Base-by-base conservation (phyloP, 2,113 vertebrate species). In the Strix aluco region DNA sequence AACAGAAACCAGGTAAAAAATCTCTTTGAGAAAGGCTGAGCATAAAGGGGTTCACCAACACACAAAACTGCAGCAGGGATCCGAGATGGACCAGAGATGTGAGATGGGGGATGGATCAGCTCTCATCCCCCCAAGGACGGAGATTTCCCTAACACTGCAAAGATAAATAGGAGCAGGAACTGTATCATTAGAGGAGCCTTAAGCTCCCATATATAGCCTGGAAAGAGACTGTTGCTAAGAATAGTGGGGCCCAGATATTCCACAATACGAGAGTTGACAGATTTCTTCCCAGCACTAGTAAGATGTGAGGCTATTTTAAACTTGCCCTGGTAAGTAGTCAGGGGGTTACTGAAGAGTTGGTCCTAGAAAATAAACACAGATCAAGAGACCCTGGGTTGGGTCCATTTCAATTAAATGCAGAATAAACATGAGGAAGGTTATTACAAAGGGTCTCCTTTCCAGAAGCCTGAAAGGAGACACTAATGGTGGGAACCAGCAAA, bases 171-270 rank as follows among this genome's bases (percentile, higher is more conserved):
- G 8, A 83, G 67, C 5, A 18, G 90, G 88, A 95, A 82, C 74
- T 34, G 40, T 12, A 72, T 38, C 81, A 29, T 73, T 46, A 81
- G 66, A 90, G 57, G 51, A 34, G 3, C 49, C 90, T 75, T 52
- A 49, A 82, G 78, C 85, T 97, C 81, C 96, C 96, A 93, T 97
- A 96, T 96, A 96, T 95, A 96, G 96, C 74, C 81, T 96, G 96
- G 96, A 97, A 96, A 97, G 93, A 93, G 74, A 15, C 55, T 96
- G 96, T 59, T 96, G 67, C 96, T 96, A 96, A 95, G 92, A 96
- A 95, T 95, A 96, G 95, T 21, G 63, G 79, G 94, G 93, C 94
- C 96, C 95, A 88, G 54, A 93, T 96, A 91, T 58, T 90, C 87
- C 93, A 91, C 3, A 0, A 69, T 69, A 62, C 2, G 4, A 62